These are phyloP conservation scores for Ennomos quercinarius DNA, from an alignment of 2,888 invertebrate species.

Conservation along the genomic window DNA sequence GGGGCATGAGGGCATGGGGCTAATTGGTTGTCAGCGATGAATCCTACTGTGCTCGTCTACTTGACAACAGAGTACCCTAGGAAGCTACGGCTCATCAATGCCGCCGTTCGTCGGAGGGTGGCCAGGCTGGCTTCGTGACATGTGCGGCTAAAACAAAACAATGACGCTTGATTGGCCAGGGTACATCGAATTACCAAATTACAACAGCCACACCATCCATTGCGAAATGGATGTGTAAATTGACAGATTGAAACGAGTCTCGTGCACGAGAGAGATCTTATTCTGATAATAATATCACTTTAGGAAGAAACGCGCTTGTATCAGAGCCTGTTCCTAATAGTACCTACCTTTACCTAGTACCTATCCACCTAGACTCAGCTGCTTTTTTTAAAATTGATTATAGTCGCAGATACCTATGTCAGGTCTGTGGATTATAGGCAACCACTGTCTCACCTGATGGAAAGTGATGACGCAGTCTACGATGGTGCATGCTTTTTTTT, in stretches of 20 bases:
- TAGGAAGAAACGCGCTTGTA: too few relatives aligned
- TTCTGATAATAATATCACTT: too few relatives aligned
- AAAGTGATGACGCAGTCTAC: too few relatives aligned
- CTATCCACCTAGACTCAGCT: too few relatives aligned
- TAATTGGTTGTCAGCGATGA: constrained; percentile 83
- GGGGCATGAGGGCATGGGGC: constrained; percentile 62
- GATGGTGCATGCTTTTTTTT: too few relatives aligned
- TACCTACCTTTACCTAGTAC: too few relatives aligned
- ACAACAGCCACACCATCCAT: constrained; percentile 12
- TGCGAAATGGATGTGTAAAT: constrained; percentile 18
- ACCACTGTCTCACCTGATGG: too few relatives aligned
- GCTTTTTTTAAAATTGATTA: too few relatives aligned
- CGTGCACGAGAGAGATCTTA: not conserved
- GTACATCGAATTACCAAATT: constrained; percentile 32
- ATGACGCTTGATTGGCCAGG: constrained; percentile 53
- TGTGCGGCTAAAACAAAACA: constrained; percentile 62
- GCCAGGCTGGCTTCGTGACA: constrained; percentile 51
- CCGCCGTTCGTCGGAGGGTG: constrained; percentile 27
- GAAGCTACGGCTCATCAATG: constrained; percentile 47
- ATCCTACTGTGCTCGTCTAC: constrained; percentile 61
- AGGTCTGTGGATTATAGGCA: too few relatives aligned
- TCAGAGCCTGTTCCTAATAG: too few relatives aligned
- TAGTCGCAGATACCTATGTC: too few relatives aligned
- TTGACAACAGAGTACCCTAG: constrained; percentile 57
- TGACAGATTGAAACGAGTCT: constrained; percentile 12